These are phyloP conservation scores for Eospalax fontanierii DNA, from an alignment of 2,797 vertebrate genomes.

Conservation along the genomic window DNA sequence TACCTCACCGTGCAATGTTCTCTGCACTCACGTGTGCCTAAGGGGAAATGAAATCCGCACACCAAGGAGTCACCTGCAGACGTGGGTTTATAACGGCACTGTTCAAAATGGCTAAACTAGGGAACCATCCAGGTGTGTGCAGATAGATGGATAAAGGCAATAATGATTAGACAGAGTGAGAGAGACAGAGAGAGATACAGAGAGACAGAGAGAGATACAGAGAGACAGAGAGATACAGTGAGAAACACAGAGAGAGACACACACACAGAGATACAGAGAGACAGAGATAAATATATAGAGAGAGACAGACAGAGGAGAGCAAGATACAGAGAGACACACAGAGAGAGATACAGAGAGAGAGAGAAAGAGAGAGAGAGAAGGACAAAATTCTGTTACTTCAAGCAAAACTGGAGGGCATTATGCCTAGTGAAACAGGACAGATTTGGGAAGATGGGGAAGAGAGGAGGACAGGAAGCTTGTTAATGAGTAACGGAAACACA, in stretches of 20 bases:
- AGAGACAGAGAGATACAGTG: too few species aligned
- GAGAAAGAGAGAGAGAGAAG: not conserved
- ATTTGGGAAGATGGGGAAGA: not conserved
- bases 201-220: too few species aligned
- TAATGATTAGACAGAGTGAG: not conserved
- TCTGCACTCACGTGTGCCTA: not conserved
- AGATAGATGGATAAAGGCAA: not conserved
- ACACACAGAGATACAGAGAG: not conserved
- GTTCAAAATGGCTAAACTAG: not conserved
- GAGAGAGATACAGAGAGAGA: not conserved
- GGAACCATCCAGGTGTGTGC: not conserved
- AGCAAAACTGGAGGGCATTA: not conserved
- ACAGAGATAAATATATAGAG: too few species aligned
- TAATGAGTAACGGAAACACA: not conserved
- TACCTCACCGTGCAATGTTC: not conserved
- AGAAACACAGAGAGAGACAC: too few species aligned
- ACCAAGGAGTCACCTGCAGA: not conserved
- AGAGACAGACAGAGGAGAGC: too few species aligned
- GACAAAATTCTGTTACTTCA: not conserved
- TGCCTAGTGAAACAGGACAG: not conserved
- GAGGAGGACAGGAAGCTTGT: too few species aligned
- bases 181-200: not conserved
- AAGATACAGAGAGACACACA: too few species aligned
- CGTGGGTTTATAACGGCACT: not conserved
- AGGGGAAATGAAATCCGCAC: not conserved